Base-by-base conservation (phyloP, 2,113 vertebrate species). In the Dolichotis patagonum region DNA sequence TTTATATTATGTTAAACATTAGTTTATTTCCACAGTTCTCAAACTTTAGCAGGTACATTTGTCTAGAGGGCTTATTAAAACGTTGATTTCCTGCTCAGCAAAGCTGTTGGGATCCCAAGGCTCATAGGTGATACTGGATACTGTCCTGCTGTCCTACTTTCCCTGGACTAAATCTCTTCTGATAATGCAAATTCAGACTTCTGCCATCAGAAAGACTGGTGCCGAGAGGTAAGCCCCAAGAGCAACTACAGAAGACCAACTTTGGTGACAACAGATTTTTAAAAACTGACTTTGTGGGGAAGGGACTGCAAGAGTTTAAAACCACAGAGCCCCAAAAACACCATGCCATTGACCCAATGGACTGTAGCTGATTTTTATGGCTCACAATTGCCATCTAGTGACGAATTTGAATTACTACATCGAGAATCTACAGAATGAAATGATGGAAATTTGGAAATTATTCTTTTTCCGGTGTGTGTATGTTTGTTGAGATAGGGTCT, bases 371-470 rank as follows among this genome's bases (percentile, higher is more conserved):
- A 71, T 67, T 71, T 67, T 62, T 43, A 30, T 88, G 82, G 94
- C 26, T 92, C 85, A 84, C 62, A 58, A 10, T 9, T 81, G 96
- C 95, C 97, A 97, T 95, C 98, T 98, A 98, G 94, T 92, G 98
- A 92, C 12, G 0, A 0, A 0, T 88, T 92, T 65, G n/a, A 56
- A 60, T 97, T 85, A 97, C 78, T 96, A 69, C 97, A 95, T 22
- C 5, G 54, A 77, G 41, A 90, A 20, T 38, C 16, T 41, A 54
- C 13, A 38, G 65, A 67, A 95, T 1, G 17, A 93, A 95, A 63
- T 94, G 67, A 63, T 94, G 67, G 35, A 69, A 69, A 20, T 71
- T 89, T 75, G 26, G 26, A 92, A 69, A 82, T 5, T 46, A 24
- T 16, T 52, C 16, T 38, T 38, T 30, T 28, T 56, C 69, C 28